A percentile compares a stretch with the other conserved stretches of the same genome.
These are phyloP conservation scores for Manis javanica DNA, from an alignment of 2,797 vertebrate genomes.

Conservation along the genomic window DNA sequence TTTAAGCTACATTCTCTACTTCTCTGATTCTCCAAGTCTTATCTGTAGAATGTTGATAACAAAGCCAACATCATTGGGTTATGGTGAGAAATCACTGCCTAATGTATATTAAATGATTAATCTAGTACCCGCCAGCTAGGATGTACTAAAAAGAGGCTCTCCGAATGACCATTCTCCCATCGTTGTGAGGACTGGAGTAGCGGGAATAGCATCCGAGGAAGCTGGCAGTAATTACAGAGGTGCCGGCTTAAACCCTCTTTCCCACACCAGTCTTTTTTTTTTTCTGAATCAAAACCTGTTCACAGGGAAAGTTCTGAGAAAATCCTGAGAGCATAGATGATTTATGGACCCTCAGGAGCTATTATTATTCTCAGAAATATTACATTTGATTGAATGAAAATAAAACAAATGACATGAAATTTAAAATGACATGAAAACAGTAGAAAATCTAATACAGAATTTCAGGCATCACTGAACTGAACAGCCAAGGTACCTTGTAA, in stretches of 20 bases:
- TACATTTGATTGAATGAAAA: constrained; percentile 1
- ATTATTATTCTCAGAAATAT: constrained; percentile 14
- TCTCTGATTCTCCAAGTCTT: neutral
- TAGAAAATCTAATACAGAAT: neutral
- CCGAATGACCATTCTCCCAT: too few relatives aligned
- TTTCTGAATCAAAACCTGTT: neutral
- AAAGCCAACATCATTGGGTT: neutral
- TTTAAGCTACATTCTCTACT: neutral
- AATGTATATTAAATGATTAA: neutral
- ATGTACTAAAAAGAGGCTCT: neutral
- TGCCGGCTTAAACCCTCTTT: neutral
- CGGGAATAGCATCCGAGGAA: too few relatives aligned
- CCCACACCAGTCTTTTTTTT: neutral
- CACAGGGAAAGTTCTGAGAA: neutral
- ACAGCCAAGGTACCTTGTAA: neutral
- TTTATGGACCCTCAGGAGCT: neutral
- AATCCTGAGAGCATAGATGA: neutral
- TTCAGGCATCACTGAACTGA: neutral
- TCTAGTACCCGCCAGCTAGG: neutral
- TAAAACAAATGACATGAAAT: neutral
- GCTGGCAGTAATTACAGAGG: neutral
- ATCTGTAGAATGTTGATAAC: neutral
- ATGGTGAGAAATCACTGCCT: neutral
- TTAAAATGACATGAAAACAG: constrained; percentile 21
- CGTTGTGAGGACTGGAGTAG: rapidly evolving